Conservation (phyloP, 2,888 invertebrate species). For the Idaea biselata region DNA sequence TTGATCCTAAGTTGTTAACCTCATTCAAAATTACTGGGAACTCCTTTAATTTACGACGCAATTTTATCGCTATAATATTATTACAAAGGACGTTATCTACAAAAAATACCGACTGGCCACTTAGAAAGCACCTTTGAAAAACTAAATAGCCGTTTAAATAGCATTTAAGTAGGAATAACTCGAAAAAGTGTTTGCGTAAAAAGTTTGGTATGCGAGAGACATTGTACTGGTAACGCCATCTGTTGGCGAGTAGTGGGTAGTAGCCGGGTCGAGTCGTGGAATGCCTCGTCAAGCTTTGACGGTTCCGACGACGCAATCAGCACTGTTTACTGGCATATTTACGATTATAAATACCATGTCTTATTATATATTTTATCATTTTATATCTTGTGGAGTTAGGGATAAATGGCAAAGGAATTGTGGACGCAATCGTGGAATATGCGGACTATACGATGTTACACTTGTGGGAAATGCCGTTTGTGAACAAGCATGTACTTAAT, state of each 20-base stretch:
- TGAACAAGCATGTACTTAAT: neutral
- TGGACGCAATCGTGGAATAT: conserved; percentile 56
- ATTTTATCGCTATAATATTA: conserved; percentile 70
- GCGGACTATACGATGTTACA: conserved; percentile 22
- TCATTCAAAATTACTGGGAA: conserved; percentile 61
- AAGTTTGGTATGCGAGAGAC: conserved; percentile 59
- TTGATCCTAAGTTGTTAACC: conserved; percentile 45
- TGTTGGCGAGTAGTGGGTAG: conserved; percentile 67
- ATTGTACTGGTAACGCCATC: conserved; percentile 75
- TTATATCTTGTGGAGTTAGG: conserved; percentile 65
- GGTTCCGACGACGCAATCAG: conserved; percentile 79
- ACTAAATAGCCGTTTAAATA: conserved; percentile 73
- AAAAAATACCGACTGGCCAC: conserved; percentile 63
- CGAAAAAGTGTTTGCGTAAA: conserved; percentile 56
- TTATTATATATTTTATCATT: conserved; percentile 78
- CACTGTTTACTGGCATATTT: conserved; percentile 78
- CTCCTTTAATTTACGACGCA: conserved; percentile 65
- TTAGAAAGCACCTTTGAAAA: conserved; percentile 78
- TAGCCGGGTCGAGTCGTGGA: conserved; percentile 58
- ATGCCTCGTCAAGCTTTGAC: conserved; percentile 74
- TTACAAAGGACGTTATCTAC: conserved; percentile 64
- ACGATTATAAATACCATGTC: conserved; percentile 78
- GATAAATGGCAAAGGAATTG: conserved; percentile 67
- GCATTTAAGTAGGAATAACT: conserved; percentile 73
- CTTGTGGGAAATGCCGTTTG: neutral